Base-by-base conservation (phyloP, 2,113 vertebrate genomes). In the Aramus guarauna region DNA sequence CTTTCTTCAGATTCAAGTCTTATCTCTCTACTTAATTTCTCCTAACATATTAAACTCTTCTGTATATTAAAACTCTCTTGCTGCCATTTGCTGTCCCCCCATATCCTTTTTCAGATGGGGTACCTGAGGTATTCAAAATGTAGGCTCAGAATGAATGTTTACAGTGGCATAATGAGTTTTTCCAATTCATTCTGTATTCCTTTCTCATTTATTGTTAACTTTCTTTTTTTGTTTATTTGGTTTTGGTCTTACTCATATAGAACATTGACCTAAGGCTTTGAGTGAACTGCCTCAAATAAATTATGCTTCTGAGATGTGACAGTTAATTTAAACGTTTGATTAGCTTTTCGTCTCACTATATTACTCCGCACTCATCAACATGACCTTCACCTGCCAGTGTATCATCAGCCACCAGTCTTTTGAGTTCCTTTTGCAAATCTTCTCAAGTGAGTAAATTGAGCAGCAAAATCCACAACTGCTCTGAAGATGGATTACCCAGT, bases 201-300 rank as follows among this genome's bases (percentile, higher is more conserved):
- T 79, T 83, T 87, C 56, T 89, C 47, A 91, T 91, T 86, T 96
- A 86, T 89, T 74, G 26, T 78, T 94, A 85, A 82, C 58, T 47
- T 18, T 68, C 12, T 67, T 22, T 53, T 45, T 69, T 43, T 72
- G 15, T 37, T 91, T 88, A 29, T 1, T 68, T 90, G 43, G 20
- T 7, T 90, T 85, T 78, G 8, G 19, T 87, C 91, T 94, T 89
- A 53, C 55, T 24, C 22, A 7, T 45, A 22, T 16, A 81, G 59
- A 84, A 60, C 55, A 77, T 24, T 81, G 67, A 95, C 73, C 55
- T 74, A 89, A 45, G 39, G 36, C 39, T 88, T 94, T 83, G 34
- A 16, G 43, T 81, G 29, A 73, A 66, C 27, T 45, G 19, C 41
- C 37, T 13, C 41, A 78, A 91, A 77, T 77, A 64, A 93, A 58